Evolutionary conservation across 1,140 invertebrate species (phyloP), one percentile per base, ranked within the genome.

Genomic region (Pseudomyrmex dendroicus): DNA sequence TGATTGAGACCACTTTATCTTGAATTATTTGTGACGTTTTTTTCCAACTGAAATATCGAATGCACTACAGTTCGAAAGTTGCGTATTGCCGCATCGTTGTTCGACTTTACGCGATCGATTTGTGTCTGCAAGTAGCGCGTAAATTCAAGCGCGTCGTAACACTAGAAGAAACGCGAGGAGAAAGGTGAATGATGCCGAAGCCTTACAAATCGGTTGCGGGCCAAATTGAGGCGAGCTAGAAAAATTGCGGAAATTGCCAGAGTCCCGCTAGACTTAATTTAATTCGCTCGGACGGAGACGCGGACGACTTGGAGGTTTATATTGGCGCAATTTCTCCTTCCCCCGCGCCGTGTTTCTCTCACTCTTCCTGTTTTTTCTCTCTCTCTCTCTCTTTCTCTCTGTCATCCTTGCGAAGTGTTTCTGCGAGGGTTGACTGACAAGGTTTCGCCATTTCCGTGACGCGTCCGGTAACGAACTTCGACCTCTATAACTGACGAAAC

Each of bases 191-290:
- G 54, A 78, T 80, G 66, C 50, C 66, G 76, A 72, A 80, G 66
- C 44, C 22, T 44, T 72, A 70, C 76, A 80, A 80, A 80, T 80
- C 76, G 76, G 76, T 72, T 48, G 76, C 66, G 17, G 44, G 76
- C 76, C 54, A 70, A 82, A 87, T 85, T 68, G 88, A 84, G 84
- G 80, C 84, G 74, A 90, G 82, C 67, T 89, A 88, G 90, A 90
- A 91, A 92, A 92, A 89, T 91, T 89, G 89, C 90, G 88, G 89
- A 92, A 91, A 91, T 92, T 91, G 86, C 90, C 85, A 73, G 84
- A 85, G 86, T 85, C 85, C 84, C 77, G 84, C 87, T 87, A 88
- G 89, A 91, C 87, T 92, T 91, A 92, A 92, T 92, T 92, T 91
- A 91, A 92, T 92, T 92, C 89, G 88, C 88, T 87, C 72, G 88